Conservation (phyloP, 2,797 vertebrate genomes). For the Poeciliopsis paucimaculata region DNA sequence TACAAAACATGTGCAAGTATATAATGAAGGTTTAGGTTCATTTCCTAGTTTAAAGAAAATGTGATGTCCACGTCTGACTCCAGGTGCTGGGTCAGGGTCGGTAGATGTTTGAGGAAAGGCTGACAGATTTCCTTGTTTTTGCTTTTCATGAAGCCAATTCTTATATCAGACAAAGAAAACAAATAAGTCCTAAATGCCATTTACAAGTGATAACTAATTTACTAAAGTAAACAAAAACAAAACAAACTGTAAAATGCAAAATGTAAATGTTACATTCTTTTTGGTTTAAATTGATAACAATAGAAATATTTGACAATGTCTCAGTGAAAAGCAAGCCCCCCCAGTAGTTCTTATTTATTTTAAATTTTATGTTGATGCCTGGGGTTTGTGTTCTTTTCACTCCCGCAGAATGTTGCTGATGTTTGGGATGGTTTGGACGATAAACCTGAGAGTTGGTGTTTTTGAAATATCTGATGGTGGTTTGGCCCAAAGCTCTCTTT, state of each 20-base stretch:
- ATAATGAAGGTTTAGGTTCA: neutral
- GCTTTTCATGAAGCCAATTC: neutral
- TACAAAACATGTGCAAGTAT: neutral
- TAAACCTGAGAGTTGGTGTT: neutral
- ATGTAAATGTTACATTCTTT: too few species aligned
- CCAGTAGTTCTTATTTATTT: neutral
- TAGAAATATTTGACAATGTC: neutral
- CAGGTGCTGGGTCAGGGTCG: neutral
- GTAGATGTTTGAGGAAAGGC: neutral
- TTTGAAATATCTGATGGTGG: neutral
- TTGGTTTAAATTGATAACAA: too few species aligned
- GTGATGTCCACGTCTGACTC: neutral
- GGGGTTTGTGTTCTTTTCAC: neutral
- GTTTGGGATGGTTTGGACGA: neutral
- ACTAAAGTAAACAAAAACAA: neutral
- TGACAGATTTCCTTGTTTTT: neutral
- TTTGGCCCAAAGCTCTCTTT: neutral
- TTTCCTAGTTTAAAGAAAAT: neutral
- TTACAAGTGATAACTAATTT: neutral
- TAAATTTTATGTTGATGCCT: neutral
- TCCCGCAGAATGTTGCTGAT: neutral
- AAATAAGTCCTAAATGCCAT: neutral
- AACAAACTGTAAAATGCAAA: neutral
- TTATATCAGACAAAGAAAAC: neutral
- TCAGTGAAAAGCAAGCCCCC: neutral